These are phyloP conservation scores for Melangyna quadrimaculata DNA, from an alignment of 2,888 invertebrate genomes.

Conservation along the genomic window DNA sequence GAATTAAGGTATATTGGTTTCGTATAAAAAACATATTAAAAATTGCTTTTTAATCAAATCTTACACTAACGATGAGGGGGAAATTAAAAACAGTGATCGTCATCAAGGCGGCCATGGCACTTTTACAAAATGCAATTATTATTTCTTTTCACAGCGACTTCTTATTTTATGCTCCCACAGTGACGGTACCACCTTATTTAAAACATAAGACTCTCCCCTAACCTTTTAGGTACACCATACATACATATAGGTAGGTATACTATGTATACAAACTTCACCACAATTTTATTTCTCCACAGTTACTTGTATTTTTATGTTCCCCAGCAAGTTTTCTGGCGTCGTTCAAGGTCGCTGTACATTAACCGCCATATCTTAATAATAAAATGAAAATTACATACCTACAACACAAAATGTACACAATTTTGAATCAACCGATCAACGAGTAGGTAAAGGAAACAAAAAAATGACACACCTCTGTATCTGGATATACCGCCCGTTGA, in stretches of 20 bases:
- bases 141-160: not conserved
- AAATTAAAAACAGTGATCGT: too few relatives aligned
- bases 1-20: too few relatives aligned
- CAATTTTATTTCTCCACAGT: constrained; percentile 57
- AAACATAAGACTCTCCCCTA: not conserved
- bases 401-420: constrained; percentile 28
- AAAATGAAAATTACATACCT: not conserved
- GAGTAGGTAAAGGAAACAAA: constrained; percentile 11
- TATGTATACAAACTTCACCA: constrained; percentile 22
- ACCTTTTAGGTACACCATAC: not conserved
- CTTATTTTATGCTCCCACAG: not conserved
- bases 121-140: not conserved
- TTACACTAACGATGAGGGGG: too few relatives aligned
- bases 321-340: not conserved
- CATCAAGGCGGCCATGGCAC: too few relatives aligned
- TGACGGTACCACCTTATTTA: not conserved
- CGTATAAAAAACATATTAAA: too few relatives aligned
- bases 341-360: constrained; percentile 15
- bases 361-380: not conserved
- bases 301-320: constrained; percentile 3
- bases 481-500: not conserved
- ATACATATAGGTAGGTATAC: too few relatives aligned
- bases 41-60: too few relatives aligned
- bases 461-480: constrained; percentile 47
- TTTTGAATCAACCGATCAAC: constrained; percentile 42